A percentile compares a stretch with the other conserved stretches of the same genome.
phyloP scores from a whole-genome alignment of 2,113 vertebrate genomes.

The Psilopogon haemacephalus region DNA sequence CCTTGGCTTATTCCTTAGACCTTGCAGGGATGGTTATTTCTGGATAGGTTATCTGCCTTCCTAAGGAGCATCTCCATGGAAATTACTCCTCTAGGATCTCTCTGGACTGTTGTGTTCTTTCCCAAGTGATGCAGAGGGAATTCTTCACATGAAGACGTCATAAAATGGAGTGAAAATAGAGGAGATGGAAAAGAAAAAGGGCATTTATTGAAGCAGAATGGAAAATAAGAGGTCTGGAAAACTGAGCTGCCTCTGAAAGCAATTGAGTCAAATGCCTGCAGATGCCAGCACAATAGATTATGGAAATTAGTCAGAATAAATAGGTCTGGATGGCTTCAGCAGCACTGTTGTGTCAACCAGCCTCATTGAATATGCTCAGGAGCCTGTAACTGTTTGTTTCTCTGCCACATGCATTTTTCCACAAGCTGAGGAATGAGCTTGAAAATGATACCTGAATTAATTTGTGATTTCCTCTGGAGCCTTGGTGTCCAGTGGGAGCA shows the following conservation, averaged over 20 bases:
- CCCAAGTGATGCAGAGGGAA: slow-evolving; percentile 12
- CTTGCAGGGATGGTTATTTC: background rate
- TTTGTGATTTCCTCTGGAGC: background rate
- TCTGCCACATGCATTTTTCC: background rate
- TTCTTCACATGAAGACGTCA: background rate
- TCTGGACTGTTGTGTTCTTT: background rate
- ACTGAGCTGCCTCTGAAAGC: background rate
- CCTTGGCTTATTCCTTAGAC: background rate
- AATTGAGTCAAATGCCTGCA: background rate
- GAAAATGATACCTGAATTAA: slow-evolving; percentile 18
- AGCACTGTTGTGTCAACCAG: background rate
- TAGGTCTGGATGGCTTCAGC: background rate
- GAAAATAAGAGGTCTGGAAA: slow-evolving; percentile 6
- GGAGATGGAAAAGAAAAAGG: background rate
- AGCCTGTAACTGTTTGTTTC: background rate
- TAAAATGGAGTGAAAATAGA: background rate
- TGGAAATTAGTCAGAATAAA: slow-evolving; percentile 32
- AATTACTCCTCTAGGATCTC: background rate
- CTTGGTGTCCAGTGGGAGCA: background rate
- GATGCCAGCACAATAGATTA: background rate
- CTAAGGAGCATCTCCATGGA: background rate
- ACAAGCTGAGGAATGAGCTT: background rate
- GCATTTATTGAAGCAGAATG: background rate
- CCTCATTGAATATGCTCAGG: background rate
- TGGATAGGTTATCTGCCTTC: background rate